phyloP scores from a whole-genome alignment of 2,113 vertebrate genomes.

The Hypomesus transpacificus region DNA sequence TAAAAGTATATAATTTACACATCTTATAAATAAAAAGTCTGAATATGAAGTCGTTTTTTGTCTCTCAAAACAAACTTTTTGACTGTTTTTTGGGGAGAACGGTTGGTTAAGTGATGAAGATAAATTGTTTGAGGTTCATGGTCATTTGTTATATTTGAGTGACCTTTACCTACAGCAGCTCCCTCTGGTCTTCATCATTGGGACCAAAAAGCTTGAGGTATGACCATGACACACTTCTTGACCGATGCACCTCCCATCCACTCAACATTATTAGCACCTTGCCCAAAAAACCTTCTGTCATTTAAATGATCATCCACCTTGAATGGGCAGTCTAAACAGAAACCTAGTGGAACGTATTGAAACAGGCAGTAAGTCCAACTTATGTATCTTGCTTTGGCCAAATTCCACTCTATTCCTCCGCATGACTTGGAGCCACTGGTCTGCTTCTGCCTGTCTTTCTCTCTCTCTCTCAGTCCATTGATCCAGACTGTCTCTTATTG shows the following conservation, averaged over 20 bases:
- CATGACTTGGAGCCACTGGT: constrained; percentile 30
- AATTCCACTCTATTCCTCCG: constrained; percentile 21
- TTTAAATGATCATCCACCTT: not conserved
- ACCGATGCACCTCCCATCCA: not conserved
- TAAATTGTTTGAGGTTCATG: constrained; percentile 11
- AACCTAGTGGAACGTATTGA: not conserved
- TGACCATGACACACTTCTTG: no score
- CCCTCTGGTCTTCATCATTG: no score
- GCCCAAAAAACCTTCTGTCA: constrained; percentile 12
- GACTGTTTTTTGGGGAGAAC: constrained; percentile 12
- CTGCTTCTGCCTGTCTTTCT: not conserved
- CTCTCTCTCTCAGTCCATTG: not conserved
- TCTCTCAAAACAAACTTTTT: constrained; percentile 50
- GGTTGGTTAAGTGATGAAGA: constrained; percentile 5
- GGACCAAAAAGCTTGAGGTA: no score
- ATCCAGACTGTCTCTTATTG: not conserved
- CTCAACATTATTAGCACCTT: not conserved
- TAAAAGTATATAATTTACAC: constrained; percentile 62
- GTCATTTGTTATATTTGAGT: no score
- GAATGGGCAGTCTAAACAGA: not conserved
- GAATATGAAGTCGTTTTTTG: constrained; percentile 54
- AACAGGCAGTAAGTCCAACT: not conserved
- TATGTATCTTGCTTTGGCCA: constrained; percentile 23
- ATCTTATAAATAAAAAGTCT: constrained; percentile 66
- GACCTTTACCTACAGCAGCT: no score